A percentile compares a stretch with the other conserved stretches of the same genome.
These are phyloP conservation scores for Rhamnusium bicolor DNA, from an alignment of 2,888 invertebrate genomes.

Conservation along the genomic window DNA sequence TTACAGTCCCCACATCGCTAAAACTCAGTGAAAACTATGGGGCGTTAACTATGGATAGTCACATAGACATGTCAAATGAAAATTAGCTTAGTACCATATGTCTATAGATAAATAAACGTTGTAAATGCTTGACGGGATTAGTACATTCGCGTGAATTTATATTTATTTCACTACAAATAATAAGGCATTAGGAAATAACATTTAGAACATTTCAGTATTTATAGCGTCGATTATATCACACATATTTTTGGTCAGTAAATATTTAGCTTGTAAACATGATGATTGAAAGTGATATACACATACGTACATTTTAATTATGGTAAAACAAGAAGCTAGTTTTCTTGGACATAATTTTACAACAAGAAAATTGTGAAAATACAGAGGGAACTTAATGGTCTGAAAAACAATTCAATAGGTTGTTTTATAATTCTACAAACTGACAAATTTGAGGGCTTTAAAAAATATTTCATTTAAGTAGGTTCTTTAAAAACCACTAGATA, in stretches of 20 bases:
- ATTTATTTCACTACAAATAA: neutral
- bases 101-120: conserved; percentile 16
- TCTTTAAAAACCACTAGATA: too few relatives aligned
- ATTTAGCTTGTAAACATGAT: neutral
- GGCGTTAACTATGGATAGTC: conserved; percentile 6
- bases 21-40: neutral
- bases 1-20: neutral
- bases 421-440: too few relatives aligned
- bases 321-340: too few relatives aligned
- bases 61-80: conserved; percentile 7
- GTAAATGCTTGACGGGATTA: neutral
- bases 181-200: conserved; percentile 1
- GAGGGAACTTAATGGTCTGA: too few relatives aligned
- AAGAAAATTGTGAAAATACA: too few relatives aligned
- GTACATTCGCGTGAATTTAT: conserved; percentile 13
- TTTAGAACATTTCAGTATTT: neutral
- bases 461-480: too few relatives aligned
- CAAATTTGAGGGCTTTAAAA: too few relatives aligned
- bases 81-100: conserved; percentile 25
- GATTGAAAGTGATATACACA: too few relatives aligned
- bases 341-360: too few relatives aligned
- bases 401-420: too few relatives aligned
- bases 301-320: too few relatives aligned
- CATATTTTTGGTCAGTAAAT: neutral
- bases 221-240: neutral